phyloP scores from a whole-genome alignment of 1,140 invertebrate species.

The Lepidurus packardi region DNA sequence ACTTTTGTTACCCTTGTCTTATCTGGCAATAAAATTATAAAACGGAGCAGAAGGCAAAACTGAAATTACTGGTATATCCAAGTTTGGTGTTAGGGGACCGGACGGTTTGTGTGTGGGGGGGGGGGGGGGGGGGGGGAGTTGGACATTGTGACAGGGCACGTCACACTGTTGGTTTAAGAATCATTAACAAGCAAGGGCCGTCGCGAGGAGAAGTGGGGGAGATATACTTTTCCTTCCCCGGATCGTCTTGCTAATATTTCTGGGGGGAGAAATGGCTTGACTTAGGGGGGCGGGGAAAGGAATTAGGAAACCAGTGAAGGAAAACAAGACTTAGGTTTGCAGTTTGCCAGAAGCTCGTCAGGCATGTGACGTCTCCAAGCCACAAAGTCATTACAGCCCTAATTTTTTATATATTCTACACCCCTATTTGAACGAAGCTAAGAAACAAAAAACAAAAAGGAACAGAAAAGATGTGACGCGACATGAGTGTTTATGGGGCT shows the following conservation, averaged over 20 bases:
- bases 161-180: slow-evolving; percentile 8
- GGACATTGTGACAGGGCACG: not conserved
- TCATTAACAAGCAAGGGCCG: not conserved
- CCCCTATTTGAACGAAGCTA: not conserved
- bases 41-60: no score
- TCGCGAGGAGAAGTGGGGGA: not conserved
- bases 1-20: no score
- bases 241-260: not conserved
- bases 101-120: not conserved
- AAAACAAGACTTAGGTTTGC: slow-evolving; percentile 10
- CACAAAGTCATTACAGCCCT: not conserved
- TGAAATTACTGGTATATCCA: no score
- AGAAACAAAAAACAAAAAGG: not conserved
- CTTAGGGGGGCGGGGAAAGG: not conserved
- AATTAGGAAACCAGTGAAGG: slow-evolving; percentile 19
- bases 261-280: no score
- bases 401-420: not conserved
- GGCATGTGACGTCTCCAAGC: not conserved
- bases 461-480: not conserved
- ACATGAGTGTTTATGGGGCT: slow-evolving; percentile 10
- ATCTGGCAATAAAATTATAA: no score
- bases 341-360: not conserved
- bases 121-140: not conserved
- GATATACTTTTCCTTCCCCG: not conserved
- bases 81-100: no score